phyloP scores from a whole-genome alignment of 2,888 invertebrate species.

The Capitulum mitella region DNA sequence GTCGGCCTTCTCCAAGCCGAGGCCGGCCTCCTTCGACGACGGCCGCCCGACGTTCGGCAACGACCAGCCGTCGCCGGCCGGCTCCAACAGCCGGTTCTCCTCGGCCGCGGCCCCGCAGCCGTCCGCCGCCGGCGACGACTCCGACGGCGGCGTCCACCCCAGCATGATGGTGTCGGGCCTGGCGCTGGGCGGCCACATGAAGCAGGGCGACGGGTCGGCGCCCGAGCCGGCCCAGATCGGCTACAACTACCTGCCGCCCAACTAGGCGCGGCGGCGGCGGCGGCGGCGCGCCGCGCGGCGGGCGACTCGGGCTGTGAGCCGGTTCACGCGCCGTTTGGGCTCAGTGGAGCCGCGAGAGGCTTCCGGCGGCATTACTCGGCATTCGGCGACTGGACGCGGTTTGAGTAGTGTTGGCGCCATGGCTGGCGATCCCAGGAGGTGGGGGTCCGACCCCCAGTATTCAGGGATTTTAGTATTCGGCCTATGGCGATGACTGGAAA shows the following conservation, averaged over 20 bases:
- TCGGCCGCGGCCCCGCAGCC: neutral
- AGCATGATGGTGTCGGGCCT: neutral
- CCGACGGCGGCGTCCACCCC: neutral
- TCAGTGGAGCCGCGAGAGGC: too few species aligned
- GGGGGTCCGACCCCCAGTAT: too few species aligned
- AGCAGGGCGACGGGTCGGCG: neutral
- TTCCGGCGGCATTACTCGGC: too few species aligned
- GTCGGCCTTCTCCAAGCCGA: neutral
- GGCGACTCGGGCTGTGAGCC: too few species aligned
- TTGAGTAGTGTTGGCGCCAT: too few species aligned
- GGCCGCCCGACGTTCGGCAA: neutral
- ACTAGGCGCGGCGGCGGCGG: constrained; percentile 27
- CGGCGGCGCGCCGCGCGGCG: constrained; percentile 32
- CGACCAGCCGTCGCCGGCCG: neutral
- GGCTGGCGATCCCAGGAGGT: too few species aligned
- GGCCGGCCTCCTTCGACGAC: neutral
- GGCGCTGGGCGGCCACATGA: constrained; percentile 16
- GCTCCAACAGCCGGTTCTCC: neutral
- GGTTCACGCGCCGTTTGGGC: too few species aligned
- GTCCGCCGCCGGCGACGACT: neutral
- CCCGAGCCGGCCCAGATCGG: neutral
- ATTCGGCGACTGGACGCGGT: too few species aligned
- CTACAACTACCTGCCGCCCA: neutral
- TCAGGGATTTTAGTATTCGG: too few species aligned
- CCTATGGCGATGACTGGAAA: too few species aligned